Base-by-base conservation (phyloP, 1,140 invertebrate genomes). In the Steinernema khuongi region DNA sequence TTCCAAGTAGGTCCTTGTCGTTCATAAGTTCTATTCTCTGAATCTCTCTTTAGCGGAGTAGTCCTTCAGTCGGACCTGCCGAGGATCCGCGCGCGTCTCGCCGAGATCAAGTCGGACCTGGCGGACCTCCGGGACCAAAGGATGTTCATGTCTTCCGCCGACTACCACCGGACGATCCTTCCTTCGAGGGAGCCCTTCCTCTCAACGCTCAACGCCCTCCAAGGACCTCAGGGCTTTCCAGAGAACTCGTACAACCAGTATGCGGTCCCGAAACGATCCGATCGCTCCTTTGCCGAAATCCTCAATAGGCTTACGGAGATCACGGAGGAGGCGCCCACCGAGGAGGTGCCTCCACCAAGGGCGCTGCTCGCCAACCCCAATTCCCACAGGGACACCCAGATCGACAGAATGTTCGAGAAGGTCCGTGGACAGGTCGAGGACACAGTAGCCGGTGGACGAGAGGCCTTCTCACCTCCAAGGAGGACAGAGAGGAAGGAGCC, bases 391-490 rank as follows among this genome's bases (percentile, higher is more conserved):
- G 50, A 60, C 22, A 22, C 22, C 7, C 11, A 60, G 19, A 60
- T 60, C 50, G 50, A 60, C 26, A 11, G 50, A 26, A 60, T 60
- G 50, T 60, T 60, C 50, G 50, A 60, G 50, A 60, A 60, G 50
- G 26, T 60, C 14, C 14, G 50, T 14, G 7, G 26, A 7, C 50
- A 60, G 19, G 7, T 41, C 36, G n/a, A 41, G 7, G 36, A 41
- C n/a, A 7, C 36, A 11, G 36, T 41, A 11, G 36, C 7, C 7
- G 7, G n/a, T 7, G 36, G n/a, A 41, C 36, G 36, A 41, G 7
- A 7, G n/a, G 7, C 36, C 36, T 11, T n/a, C 7, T 41, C 36
- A n/a, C 36, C 36, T 11, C 7, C 36, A 41, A 7, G n/a, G 36
- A 41, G 36, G n/a, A 11, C 36, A 7, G 7, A 7, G n/a, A 41